Evolutionary conservation across 2,888 invertebrate genomes (phyloP).

Genomic region (Cabera pusaria): DNA sequence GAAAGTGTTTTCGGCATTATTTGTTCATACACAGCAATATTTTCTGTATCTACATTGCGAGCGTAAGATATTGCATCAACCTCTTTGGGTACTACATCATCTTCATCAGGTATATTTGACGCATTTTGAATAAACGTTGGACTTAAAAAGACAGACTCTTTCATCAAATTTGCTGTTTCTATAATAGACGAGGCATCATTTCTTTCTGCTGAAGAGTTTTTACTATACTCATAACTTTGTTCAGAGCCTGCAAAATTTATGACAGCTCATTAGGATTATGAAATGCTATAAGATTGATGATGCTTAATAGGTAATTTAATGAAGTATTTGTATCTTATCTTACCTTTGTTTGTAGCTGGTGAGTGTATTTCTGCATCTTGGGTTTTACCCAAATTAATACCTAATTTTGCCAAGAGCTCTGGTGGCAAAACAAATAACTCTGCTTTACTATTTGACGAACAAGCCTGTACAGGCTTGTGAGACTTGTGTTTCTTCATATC

Average conservation of each 20-base stretch:
- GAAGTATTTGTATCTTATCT: background rate
- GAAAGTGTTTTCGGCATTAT: background rate
- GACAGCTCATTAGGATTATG: slow-evolving; percentile 29
- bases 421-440: slow-evolving; percentile 73
- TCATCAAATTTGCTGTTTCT: slow-evolving; percentile 71
- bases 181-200: slow-evolving; percentile 53
- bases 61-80: background rate
- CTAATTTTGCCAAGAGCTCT: slow-evolving; percentile 68
- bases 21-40: background rate
- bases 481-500: slow-evolving; percentile 34
- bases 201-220: slow-evolving; percentile 7
- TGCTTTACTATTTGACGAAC: slow-evolving; percentile 33
- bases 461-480: slow-evolving; percentile 31
- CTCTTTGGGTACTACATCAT: slow-evolving; percentile 31
- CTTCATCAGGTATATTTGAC: slow-evolving; percentile 43
- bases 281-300: slow-evolving; percentile 8
- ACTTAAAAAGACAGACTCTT: slow-evolving; percentile 66
- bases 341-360: slow-evolving; percentile 15
- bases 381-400: slow-evolving; percentile 58
- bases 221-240: slow-evolving; percentile 3
- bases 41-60: background rate
- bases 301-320: too few species aligned
- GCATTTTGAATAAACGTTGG: slow-evolving; percentile 57
- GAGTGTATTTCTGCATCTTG: slow-evolving; percentile 26
- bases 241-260: slow-evolving; percentile 13